Conservation (phyloP, 2,797 vertebrate genomes). For the Meda fulgida region DNA sequence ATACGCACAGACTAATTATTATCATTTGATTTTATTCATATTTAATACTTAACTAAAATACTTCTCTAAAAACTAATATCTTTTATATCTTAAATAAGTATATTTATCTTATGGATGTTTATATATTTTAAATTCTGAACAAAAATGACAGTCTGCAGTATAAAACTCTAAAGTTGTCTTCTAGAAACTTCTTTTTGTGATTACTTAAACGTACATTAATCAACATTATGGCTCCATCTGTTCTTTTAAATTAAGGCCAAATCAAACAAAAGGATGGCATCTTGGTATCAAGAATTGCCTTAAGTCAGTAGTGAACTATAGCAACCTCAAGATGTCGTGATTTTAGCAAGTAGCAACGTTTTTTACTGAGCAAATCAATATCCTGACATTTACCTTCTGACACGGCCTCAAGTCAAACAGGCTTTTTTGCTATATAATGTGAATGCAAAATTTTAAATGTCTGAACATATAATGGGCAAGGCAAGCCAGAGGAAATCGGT, state of each 20-base stretch:
- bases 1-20: not conserved
- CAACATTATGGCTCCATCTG: too few relatives aligned
- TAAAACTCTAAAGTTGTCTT: not conserved
- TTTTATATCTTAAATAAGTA: not conserved
- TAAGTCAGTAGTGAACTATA: not conserved
- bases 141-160: not conserved
- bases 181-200: not conserved
- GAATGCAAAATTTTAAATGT: constrained; percentile 25
- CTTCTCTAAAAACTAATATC: not conserved
- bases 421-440: constrained; percentile 2
- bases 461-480: not conserved
- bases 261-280: not conserved
- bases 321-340: not conserved
- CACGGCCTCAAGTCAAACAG: not conserved
- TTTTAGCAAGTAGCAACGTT: not conserved
- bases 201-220: not conserved
- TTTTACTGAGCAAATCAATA: constrained; percentile 20
- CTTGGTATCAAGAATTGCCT: not conserved
- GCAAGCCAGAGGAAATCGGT: not conserved
- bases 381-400: constrained; percentile 34
- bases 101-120: not conserved
- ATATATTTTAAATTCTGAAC: not conserved
- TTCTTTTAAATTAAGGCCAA: not conserved
- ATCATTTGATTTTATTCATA: not conserved
- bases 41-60: not conserved